phyloP scores from a whole-genome alignment of 2,888 invertebrate genomes.

The Himalopsyche anomala region DNA sequence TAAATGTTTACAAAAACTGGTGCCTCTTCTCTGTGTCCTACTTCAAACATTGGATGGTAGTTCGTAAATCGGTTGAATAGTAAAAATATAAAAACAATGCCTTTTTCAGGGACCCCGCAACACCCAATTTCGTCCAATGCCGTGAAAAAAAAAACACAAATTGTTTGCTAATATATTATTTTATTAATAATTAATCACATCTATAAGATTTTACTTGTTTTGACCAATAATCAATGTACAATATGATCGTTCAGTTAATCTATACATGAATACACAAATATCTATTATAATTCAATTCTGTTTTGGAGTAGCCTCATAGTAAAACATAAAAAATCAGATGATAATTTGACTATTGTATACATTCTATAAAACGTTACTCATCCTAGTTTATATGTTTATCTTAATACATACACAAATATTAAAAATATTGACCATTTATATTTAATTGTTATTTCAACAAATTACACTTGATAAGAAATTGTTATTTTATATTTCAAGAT shows the following conservation, averaged over 20 bases:
- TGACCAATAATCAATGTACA: slow-evolving; percentile 57
- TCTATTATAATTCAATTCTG: slow-evolving; percentile 16
- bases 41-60: too few relatives aligned
- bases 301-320: slow-evolving; percentile 10
- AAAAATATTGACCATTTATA: slow-evolving; percentile 29
- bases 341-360: slow-evolving; percentile 6
- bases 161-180: slow-evolving; percentile 19
- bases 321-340: slow-evolving; percentile 26
- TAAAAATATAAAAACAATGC: too few relatives aligned
- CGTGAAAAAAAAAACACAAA: not conserved
- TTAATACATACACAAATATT: slow-evolving; percentile 13
- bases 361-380: slow-evolving; percentile 6
- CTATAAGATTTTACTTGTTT: slow-evolving; percentile 60
- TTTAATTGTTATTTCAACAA: not conserved
- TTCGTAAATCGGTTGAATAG: too few relatives aligned
- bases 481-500: not conserved
- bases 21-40: too few relatives aligned
- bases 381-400: not conserved
- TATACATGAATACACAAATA: slow-evolving; percentile 31
- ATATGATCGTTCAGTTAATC: slow-evolving; percentile 51
- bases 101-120: too few relatives aligned
- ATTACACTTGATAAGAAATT: slow-evolving; percentile 14
- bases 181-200: slow-evolving; percentile 49
- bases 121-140: too few relatives aligned
- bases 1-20: too few relatives aligned